phyloP scores from a whole-genome alignment of 2,113 vertebrate genomes.

The Brienomyrus longianalis region DNA sequence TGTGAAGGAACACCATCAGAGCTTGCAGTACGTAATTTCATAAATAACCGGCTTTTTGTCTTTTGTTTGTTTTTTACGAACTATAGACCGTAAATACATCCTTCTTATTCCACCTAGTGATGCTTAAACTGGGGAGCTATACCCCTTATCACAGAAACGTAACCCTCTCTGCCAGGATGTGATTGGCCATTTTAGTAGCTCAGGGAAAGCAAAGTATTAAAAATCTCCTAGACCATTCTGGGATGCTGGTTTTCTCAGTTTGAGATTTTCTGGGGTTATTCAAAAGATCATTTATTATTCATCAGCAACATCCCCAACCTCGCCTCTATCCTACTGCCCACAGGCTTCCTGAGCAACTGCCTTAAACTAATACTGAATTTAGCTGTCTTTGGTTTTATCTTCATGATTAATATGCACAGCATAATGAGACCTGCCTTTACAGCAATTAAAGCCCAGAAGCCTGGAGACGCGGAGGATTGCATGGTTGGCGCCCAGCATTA shows the following conservation, averaged over 20 bases:
- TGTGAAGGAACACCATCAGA: neutral
- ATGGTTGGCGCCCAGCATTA: slow-evolving; percentile 40
- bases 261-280: neutral
- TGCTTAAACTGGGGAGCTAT: neutral
- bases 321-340: neutral
- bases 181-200: neutral
- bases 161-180: neutral
- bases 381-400: slow-evolving; percentile 30
- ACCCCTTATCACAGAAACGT: neutral
- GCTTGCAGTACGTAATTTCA: neutral
- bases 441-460: slow-evolving; percentile 44
- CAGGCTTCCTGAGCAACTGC: neutral
- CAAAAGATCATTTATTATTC: neutral
- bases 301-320: neutral
- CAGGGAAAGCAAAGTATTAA: neutral
- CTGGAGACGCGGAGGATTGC: slow-evolving; percentile 36
- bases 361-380: slow-evolving; percentile 13
- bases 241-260: neutral
- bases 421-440: slow-evolving; percentile 48
- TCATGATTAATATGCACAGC: slow-evolving; percentile 44
- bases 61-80: neutral
- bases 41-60: neutral
- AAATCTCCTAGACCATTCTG: neutral
- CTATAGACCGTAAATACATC: neutral
- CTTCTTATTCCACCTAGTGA: neutral